These are phyloP conservation scores for Cephus spinipes DNA, from an alignment of 2,888 invertebrate species.

Conservation along the genomic window DNA sequence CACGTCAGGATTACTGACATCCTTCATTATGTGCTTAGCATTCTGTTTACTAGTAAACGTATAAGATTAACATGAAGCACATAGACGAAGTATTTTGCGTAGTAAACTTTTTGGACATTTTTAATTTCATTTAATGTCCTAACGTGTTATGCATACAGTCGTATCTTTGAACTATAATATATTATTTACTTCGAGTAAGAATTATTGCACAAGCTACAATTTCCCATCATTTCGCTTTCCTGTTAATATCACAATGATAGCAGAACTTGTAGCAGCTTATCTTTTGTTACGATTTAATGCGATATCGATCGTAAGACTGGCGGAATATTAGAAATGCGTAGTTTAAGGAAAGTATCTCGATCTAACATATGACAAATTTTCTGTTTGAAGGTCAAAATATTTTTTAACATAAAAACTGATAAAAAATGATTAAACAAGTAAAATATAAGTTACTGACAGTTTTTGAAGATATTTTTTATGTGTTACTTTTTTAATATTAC, in stretches of 20 bases:
- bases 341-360: background rate
- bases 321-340: slow-evolving; percentile 35
- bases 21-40: background rate
- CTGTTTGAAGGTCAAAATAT: background rate
- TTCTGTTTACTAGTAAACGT: background rate
- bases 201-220: slow-evolving; percentile 15
- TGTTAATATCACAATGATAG: background rate
- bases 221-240: background rate
- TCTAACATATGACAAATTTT: background rate
- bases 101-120: background rate
- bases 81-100: background rate
- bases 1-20: background rate
- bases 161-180: no score
- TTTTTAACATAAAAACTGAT: background rate
- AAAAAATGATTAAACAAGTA: background rate
- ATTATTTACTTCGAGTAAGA: no score
- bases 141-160: background rate
- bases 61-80: background rate
- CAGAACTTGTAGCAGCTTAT: slow-evolving; percentile 31
- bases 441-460: background rate
- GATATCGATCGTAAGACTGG: slow-evolving; percentile 43
- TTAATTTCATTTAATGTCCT: background rate
- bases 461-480: background rate
- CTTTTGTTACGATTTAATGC: slow-evolving; percentile 45
- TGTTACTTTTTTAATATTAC: background rate